These are phyloP conservation scores for Streptopelia turtur DNA, from an alignment of 2,797 vertebrate genomes.

Conservation along the genomic window DNA sequence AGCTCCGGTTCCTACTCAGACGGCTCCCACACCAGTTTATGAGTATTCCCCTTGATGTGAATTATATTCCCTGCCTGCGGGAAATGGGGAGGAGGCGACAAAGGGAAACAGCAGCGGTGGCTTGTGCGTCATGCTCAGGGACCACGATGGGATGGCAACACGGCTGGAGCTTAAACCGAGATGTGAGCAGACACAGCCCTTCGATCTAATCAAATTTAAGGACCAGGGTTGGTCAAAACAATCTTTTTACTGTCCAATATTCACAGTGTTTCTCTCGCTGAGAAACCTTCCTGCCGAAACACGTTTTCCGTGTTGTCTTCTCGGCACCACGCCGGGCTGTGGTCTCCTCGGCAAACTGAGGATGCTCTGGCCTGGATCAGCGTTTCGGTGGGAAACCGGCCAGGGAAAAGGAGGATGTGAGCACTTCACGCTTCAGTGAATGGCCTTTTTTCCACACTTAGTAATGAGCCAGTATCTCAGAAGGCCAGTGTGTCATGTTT, in stretches of 20 bases:
- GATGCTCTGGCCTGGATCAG: neutral
- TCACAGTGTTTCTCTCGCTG: neutral
- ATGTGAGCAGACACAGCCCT: neutral
- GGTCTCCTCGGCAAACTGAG: neutral
- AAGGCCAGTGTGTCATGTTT: neutral
- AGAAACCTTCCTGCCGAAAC: neutral
- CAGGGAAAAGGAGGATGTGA: neutral
- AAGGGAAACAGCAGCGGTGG: neutral
- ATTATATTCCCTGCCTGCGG: neutral
- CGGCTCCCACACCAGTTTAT: neutral
- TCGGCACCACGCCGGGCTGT: accelerated
- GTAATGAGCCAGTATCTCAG: neutral
- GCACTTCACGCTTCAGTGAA: neutral
- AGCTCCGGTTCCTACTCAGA: neutral
- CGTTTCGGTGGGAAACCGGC: neutral
- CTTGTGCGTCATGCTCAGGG: neutral
- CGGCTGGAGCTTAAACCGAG: neutral
- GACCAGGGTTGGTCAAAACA: neutral
- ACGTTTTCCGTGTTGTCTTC: neutral
- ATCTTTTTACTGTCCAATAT: neutral
- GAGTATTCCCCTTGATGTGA: neutral
- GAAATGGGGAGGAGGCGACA: neutral
- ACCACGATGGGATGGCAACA: neutral
- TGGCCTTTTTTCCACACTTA: neutral
- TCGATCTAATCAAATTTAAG: neutral